Base-by-base conservation (phyloP, 2,113 vertebrate species). In the Barnardius zonarius region DNA sequence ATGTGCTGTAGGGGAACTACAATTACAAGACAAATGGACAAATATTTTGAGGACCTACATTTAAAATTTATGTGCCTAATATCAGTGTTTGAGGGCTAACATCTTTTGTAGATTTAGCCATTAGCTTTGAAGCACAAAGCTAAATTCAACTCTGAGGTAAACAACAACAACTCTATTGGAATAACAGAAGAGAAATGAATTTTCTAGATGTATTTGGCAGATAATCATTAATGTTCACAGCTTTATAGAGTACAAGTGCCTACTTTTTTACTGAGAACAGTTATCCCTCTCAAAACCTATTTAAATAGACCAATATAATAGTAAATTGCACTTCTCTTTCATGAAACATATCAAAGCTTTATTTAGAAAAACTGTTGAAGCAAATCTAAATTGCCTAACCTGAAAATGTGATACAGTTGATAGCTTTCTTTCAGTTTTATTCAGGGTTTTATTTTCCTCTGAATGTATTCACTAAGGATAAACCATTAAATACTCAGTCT, bases 361-460 rank as follows among this genome's bases (percentile, higher is more conserved):
- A 88, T 93, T 91, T 92, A 78, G 87, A 93, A 94, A 81, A 90
- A 30, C 67, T 86, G 41, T 59, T 87, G 67, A 93, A 95, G 88
- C 94, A 90, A 95, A 90, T 84, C 79, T 86, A 93, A 92, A 93
- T 92, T 94, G 57, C 48, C 80, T 94, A 90, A 94, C 80, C 75
- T 95, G 91, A 96, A 95, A 94, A 52, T 92, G 69, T 81, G 80
- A 93, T 83, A 63, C 31, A 66, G 37, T 49, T 92, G 93, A 95
- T 88, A 83, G 35, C 41, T 96, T 95, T 16, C 80, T 94, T 94
- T 93, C 81, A 74, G 20, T 92, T 96, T 92, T 89, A 78, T 86
- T 90, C 82, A 92, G 61, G 23, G 41, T 78, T 91, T 85, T 87
- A 80, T 93, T 85, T 75, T 73, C 44, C 28, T 27, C 43, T 92